A percentile compares a stretch with the other conserved stretches of the same genome.
phyloP scores from a whole-genome alignment of 2,888 invertebrate genomes.

The Metellina segmentata region DNA sequence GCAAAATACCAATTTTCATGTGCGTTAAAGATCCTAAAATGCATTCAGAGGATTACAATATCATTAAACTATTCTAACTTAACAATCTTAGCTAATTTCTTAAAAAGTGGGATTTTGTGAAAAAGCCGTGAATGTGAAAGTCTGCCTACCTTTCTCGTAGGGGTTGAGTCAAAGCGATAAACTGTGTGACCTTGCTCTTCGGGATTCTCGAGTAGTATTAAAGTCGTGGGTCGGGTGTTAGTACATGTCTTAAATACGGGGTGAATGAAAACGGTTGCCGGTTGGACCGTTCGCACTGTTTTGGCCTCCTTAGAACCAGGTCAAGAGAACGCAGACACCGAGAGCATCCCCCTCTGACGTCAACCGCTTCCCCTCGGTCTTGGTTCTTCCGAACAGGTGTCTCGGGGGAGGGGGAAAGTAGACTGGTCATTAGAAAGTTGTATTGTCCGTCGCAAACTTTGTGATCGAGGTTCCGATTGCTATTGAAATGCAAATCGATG shows the following conservation, averaged over 20 bases:
- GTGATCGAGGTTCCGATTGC: neutral
- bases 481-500: neutral
- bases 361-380: slow-evolving; percentile 8
- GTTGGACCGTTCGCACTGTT: slow-evolving; percentile 68
- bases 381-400: neutral
- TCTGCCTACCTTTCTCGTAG: slow-evolving; percentile 46
- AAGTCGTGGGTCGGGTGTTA: slow-evolving; percentile 63
- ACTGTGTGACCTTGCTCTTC: slow-evolving; percentile 68
- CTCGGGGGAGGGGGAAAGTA: slow-evolving; percentile 21
- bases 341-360: slow-evolving; percentile 42
- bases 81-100: too few species aligned
- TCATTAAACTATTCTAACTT: too few species aligned
- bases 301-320: slow-evolving; percentile 72
- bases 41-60: too few species aligned
- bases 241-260: slow-evolving; percentile 71
- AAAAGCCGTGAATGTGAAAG: neutral
- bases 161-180: slow-evolving; percentile 29
- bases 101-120: too few species aligned
- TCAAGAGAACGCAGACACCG: slow-evolving; percentile 56
- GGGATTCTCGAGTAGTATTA: slow-evolving; percentile 61
- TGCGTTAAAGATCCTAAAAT: too few species aligned
- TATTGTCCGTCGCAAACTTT: slow-evolving; percentile 13
- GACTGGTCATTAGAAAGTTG: slow-evolving; percentile 44
- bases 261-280: slow-evolving; percentile 66
- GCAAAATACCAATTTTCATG: too few species aligned